A percentile compares a stretch with the other conserved stretches of the same genome.
phyloP scores from a whole-genome alignment of 2,797 vertebrate genomes.

The Sylvia borin region DNA sequence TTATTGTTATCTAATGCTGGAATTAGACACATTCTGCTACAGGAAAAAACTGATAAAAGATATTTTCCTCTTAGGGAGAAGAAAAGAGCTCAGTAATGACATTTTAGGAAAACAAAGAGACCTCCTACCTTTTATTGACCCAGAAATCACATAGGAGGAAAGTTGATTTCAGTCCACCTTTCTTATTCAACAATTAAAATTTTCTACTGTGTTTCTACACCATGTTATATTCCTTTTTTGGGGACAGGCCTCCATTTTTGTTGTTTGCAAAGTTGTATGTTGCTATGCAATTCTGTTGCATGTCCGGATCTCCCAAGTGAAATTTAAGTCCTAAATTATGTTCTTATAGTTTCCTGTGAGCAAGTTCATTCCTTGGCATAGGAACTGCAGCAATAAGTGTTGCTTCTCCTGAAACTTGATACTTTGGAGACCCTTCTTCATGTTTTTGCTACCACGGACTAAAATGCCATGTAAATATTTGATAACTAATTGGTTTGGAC shows the following conservation, averaged over 20 bases:
- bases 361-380: not conserved
- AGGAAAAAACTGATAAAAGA: not conserved
- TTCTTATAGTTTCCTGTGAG: not conserved
- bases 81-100: not conserved
- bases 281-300: not conserved
- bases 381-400: not conserved
- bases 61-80: not conserved
- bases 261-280: not conserved
- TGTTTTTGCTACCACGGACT: not conserved
- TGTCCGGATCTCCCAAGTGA: not conserved
- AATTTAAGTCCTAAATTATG: not conserved
- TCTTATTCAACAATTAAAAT: not conserved
- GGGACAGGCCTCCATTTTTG: not conserved
- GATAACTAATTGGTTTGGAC: not conserved
- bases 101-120: not conserved
- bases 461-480: not conserved
- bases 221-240: rapidly evolving
- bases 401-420: not conserved
- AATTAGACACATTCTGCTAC: not conserved
- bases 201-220: not conserved
- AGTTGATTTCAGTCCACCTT: not conserved
- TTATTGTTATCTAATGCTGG: not conserved
- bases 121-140: not conserved
- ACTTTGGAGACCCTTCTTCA: not conserved
- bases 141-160: not conserved